Base-by-base conservation (phyloP, 2,797 vertebrate genomes). In the Austrolebias charrua region DNA sequence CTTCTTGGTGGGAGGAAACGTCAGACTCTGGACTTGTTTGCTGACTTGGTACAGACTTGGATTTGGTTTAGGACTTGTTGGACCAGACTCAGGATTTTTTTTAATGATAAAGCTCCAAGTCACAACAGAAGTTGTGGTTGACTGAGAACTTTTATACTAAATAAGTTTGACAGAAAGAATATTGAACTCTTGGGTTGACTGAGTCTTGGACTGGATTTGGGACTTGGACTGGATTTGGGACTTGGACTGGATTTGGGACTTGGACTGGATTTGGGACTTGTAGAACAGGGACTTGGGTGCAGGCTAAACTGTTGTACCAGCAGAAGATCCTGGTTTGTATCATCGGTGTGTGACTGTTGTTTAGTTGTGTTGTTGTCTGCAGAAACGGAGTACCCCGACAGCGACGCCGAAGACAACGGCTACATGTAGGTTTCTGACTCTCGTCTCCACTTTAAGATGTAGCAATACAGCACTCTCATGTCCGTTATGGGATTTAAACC, bases 371-470 rank as follows among this genome's bases (percentile, higher is more conserved):
- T 35, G 3, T 63, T 45, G 31, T 10, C 57, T 28, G 20, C 69
- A 84, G 84, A 33, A 43, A 29, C 57, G 1, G 74, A 66, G 0
- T 24, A 2, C 24, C 5, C 1, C 4, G 79, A 79, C 13, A 74
- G 70, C 6, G 73, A 80, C 0, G 8, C 4, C 0, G 80, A 82
- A 0, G 84, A 78, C 11, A 16, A 71, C 0, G 78, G 79, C 48
- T 90, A 89, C 79, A 70, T 89, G 86, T 89, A 73, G 3, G 88
- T 79, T 4, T 53, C 60, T 3, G 16, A n/a, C 28, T 5, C 1
- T 5, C 12, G 7, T 3, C 2, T 19, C 10, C 14, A 4, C 9
- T 1, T 60, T 11, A 24, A 24, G 24, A 24, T 24, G n/a, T n/a
- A n/a, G n/a, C n/a, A n/a, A n/a, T n/a, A n/a, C n/a, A n/a, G n/a